Evolutionary conservation across 37 sponge, comb jelly and placozoan genomes (phyloP).

Genomic region (Hormiphora californensis): DNA sequence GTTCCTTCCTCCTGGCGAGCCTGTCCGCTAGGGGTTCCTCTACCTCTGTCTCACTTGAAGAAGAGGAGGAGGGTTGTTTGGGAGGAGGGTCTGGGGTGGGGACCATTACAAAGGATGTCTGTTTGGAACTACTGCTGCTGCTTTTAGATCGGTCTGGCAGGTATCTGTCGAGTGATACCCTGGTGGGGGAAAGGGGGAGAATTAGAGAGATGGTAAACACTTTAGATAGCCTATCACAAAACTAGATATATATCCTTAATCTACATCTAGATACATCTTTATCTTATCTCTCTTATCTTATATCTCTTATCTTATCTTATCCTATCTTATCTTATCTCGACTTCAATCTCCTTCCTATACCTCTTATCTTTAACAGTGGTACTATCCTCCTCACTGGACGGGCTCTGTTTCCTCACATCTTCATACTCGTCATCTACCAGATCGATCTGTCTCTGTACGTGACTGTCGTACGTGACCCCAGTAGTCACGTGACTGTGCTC

Average conservation of each 20-base stretch:
- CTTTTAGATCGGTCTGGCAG: too few species aligned
- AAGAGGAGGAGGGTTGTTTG: neutral
- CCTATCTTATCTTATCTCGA: too few species aligned
- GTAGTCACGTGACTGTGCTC: constrained; percentile 12
- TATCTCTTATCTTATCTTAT: too few species aligned
- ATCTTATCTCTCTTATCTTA: too few species aligned
- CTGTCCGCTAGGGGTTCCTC: neutral
- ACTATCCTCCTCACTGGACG: neutral
- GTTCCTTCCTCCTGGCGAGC: neutral
- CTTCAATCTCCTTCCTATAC: neutral
- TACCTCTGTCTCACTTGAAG: neutral
- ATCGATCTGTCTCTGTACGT: neutral
- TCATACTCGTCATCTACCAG: neutral
- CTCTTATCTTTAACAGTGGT: neutral
- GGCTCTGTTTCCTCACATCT: neutral
- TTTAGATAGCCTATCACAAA: too few species aligned
- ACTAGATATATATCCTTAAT: too few species aligned
- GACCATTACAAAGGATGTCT: too few species aligned
- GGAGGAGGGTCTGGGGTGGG: neutral
- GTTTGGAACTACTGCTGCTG: too few species aligned
- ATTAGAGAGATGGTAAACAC: too few species aligned
- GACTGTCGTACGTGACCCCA: neutral
- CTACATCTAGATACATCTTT: too few species aligned
- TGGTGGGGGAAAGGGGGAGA: too few species aligned
- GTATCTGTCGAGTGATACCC: too few species aligned